Evolutionary conservation across 2,113 vertebrate species (phyloP), one percentile per base, ranked within the genome.

Genomic region (Lota lota): DNA sequence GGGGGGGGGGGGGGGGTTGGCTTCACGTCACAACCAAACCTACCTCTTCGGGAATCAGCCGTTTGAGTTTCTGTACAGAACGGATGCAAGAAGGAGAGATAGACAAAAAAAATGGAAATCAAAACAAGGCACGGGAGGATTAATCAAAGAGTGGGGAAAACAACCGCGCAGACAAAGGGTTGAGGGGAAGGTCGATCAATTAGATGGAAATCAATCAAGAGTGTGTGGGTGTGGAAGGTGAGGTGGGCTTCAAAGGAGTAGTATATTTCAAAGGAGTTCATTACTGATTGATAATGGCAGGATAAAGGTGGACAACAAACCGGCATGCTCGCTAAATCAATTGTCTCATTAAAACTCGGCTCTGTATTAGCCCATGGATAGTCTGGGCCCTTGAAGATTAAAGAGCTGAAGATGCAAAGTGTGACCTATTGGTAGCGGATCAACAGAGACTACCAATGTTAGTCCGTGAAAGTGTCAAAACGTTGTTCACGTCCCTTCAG

Each of bases 21-120:
- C 3, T 58, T 58, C 19, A 60, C 2, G 58, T 20, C 6, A n/a
- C 63, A 73, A 36, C 75, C 16, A 66, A 79, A 88, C 95, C 92
- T 95, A 97, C 95, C 94, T 96, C 95, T 74, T 97, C 95, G 70
- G 94, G 95, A 92, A 97, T 89, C 89, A 96, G 94, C 81, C 94
- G 90, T 91, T 97, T 97, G 89, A 97, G 91, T 78, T 87, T 97
- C 95, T 97, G 90, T 64, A 86, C 71, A 76, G 69, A 47, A 70
- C 63, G 71, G 84, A 68, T 1, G 50, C 69, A 74, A 66, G 68
- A 64, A 71, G 40, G 62, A 65, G 63, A 72, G 61, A 71, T 8
- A 56, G 51, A 22, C 5, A 63, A 22, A 73, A 64, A 40, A 56
- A 56, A 1, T 47, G 40, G 40, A 47, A 47, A 33, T 17, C 12